Base-by-base conservation (phyloP, 2,888 invertebrate species). In the Melipona bicolor region DNA sequence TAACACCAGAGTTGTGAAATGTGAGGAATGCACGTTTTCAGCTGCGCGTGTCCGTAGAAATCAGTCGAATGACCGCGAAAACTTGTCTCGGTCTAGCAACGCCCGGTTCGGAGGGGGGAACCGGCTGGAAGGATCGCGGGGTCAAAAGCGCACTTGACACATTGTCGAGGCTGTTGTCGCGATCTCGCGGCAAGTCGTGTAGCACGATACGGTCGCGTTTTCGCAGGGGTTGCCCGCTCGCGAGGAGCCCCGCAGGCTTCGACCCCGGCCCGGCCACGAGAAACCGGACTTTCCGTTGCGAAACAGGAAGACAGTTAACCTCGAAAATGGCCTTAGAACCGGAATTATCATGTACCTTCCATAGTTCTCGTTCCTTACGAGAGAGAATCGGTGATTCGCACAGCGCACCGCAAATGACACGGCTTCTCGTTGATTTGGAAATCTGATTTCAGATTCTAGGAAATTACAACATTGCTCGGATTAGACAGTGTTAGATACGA, bases 171-270 rank as follows among this genome's bases (percentile, higher is more conserved):
- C 24, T 81, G 76, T n/a, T 81, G 76, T 81, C 62, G 54, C 49
- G 69, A 81, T 84, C 71, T 73, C 80, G 81, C 85, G 27, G 62
- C 19, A 17, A 87, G 83, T 81, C 87, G 81, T 80, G 86, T 50
- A 65, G n/a, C 52, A 64, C 64, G 36, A 74, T 24, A 64, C n/a
- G 19, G n/a, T 52, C 79, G 17, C 75, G 71, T 86, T 82, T 81
- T 77, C 78, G 52, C 82, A 32, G 49, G 81, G 86, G 84, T 81
- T 78, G 84, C 56, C 50, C 54, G 21, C 27, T 43, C 24, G 50
- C n/a, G 15, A 32, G 27, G 36, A 36, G 36, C 36, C 36, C 36
- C 36, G 36, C 36, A 36, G 36, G 36, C 36, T 52, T 73, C 32
- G 24, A 59, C 61, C 24, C 17, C 1, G 1, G 27, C 27, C 27